phyloP scores from a whole-genome alignment of 2,797 vertebrate species.

The Acipenser transmontanus region DNA sequence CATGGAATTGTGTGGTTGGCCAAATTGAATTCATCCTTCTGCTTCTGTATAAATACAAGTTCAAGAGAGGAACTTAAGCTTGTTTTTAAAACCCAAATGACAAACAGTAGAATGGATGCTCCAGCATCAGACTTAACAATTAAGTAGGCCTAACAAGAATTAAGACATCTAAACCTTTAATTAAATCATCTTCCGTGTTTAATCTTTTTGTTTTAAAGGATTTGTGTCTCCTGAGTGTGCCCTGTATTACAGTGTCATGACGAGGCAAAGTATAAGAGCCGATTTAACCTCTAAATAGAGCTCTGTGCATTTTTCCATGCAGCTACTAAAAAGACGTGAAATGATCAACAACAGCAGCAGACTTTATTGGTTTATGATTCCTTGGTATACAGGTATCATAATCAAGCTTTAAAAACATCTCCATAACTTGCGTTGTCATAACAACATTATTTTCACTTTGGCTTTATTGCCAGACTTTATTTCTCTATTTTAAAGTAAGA shows the following conservation, averaged over 20 bases:
- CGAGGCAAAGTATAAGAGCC: slow-evolving; percentile 70
- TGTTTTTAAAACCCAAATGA: not conserved
- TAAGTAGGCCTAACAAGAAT: slow-evolving; percentile 39
- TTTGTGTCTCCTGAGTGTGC: slow-evolving; percentile 66
- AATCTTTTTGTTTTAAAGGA: slow-evolving; percentile 72
- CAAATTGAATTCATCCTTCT: not conserved
- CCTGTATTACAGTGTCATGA: slow-evolving; percentile 71
- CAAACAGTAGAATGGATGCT: slow-evolving; percentile 14
- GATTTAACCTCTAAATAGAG: slow-evolving; percentile 65
- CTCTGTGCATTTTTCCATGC: slow-evolving; percentile 39
- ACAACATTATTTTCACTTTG: not conserved
- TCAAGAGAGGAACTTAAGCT: not conserved
- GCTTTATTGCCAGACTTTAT: no score
- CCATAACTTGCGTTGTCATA: no score
- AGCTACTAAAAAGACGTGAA: not conserved
- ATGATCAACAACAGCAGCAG: no score
- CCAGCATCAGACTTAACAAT: slow-evolving; percentile 39
- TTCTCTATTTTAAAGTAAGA: no score
- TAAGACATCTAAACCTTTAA: slow-evolving; percentile 63
- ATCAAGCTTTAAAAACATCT: no score
- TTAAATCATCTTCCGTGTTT: slow-evolving; percentile 71
- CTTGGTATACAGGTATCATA: no score
- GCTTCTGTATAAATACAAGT: no score
- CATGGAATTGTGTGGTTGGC: not conserved
- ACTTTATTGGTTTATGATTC: no score